phyloP scores from a whole-genome alignment of 2,797 vertebrate species.

The Pempheris klunzingeri region DNA sequence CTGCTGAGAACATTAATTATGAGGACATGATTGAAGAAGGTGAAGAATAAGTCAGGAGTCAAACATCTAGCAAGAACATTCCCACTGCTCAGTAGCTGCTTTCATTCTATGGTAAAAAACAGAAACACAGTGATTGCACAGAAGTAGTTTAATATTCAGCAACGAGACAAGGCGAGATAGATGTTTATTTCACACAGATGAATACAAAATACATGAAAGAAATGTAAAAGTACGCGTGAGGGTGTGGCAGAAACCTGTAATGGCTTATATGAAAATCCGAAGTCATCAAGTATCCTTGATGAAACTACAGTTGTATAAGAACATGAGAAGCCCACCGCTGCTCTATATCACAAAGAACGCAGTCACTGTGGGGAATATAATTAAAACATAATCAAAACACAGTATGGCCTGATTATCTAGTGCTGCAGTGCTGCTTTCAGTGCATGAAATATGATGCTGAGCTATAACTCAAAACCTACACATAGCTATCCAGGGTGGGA shows the following conservation, averaged over 20 bases:
- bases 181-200: not conserved
- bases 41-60: not conserved
- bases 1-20: not conserved
- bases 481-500: no score
- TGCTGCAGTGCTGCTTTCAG: constrained; percentile 5
- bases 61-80: not conserved
- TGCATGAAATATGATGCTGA: not conserved
- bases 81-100: not conserved
- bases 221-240: no score
- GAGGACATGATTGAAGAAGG: not conserved
- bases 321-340: no score
- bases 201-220: no score
- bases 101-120: not conserved
- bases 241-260: no score
- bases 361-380: not conserved
- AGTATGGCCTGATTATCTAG: not conserved
- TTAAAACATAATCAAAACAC: not conserved
- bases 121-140: not conserved
- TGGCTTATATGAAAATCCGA: no score
- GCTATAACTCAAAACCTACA: not conserved
- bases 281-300: no score
- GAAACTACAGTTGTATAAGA: not conserved
- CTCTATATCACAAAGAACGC: not conserved
- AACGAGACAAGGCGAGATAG: not conserved
- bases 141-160: not conserved